phyloP scores from a whole-genome alignment of 2,113 vertebrate species.

The Oreochromis tanganicae region DNA sequence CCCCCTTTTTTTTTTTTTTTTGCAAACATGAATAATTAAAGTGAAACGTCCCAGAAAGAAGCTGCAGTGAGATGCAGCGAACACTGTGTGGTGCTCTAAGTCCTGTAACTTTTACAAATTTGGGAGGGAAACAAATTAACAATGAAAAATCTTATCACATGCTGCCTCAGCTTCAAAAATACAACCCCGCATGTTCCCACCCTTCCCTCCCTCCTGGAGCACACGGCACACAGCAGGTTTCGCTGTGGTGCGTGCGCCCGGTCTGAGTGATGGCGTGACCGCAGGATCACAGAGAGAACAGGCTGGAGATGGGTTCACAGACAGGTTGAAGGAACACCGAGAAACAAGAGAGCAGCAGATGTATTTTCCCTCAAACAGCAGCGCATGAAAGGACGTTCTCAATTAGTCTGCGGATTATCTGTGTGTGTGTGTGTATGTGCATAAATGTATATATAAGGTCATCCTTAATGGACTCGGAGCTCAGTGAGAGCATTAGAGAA shows the following conservation, averaged over 20 bases:
- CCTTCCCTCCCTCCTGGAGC: neutral
- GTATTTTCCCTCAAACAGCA: conserved; percentile 1
- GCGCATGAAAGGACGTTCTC: neutral
- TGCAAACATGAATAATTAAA: conserved; percentile 15
- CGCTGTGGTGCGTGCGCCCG: neutral
- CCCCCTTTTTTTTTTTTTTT: neutral
- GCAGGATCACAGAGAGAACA: conserved; percentile 10
- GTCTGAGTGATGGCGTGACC: neutral
- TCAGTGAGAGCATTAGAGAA: conserved; percentile 48
- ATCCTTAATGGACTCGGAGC: conserved; percentile 51
- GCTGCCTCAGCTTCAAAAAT: neutral
- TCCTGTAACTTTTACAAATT: neutral
- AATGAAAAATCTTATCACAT: neutral
- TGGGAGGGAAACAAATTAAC: neutral
- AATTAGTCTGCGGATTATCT: neutral
- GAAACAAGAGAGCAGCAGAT: conserved; percentile 14
- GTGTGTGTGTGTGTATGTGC: neutral
- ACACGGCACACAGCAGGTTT: conserved; percentile 6
- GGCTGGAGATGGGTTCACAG: conserved; percentile 15
- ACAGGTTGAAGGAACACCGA: neutral
- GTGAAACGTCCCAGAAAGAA: neutral
- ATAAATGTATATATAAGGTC: conserved; percentile 12
- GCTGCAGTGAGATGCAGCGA: neutral
- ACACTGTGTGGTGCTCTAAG: conserved; percentile 50
- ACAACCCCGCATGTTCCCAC: neutral